Base-by-base conservation (phyloP, 2,888 invertebrate genomes). In the Melinaea menophilus region DNA sequence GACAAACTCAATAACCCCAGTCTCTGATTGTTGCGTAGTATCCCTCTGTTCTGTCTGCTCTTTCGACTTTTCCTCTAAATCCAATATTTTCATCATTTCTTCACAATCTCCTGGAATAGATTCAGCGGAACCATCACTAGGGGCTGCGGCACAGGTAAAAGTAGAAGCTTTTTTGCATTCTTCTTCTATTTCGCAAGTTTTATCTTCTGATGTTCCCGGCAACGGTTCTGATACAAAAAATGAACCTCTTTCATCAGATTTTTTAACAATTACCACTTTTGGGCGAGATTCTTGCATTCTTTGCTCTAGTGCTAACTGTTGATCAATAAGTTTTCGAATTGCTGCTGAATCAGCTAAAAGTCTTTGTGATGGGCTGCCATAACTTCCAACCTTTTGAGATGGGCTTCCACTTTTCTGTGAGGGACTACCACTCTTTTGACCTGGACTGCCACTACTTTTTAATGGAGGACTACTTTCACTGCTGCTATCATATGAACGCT, bases 21-120 rank as follows among this genome's bases (percentile, higher is more conserved):
- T 73, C 41, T 86, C 88, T 11, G 79, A 81, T 70, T 75, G 80
- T 0, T 82, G 81, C 7, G 11, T 41, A 2, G 80, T 75, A 22
- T 76, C 60, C 58, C 61, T 48, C 12, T 69, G 66, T 33, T 65
- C 60, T 61, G 79, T 73, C 22, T 73, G 72, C 67, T 79, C 75
- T 54, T 81, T 81, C 9, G 81, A 77, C 68, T 85, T 84, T 66
- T 89, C 87, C 91, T 85, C 94, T 90, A 79, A 92, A 75, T 81
- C 92, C 78, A 82, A 84, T 69, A 86, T 85, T 89, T 85, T 92
- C 93, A 84, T 93, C 93, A 78, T 92, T 86, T 82, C 92, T 85
- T 79, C 94, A 85, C 81, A 94, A 79, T 77, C 94, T 88, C 88
- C 94, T 85, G 90, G 89, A 64, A 90, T 89, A 0, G 91, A 91